Percentiles rank a stretch among this genome's conserved stretches.
Evolutionary conservation across 1,140 invertebrate species (phyloP).

Genomic region (Papilio xuthus): DNA sequence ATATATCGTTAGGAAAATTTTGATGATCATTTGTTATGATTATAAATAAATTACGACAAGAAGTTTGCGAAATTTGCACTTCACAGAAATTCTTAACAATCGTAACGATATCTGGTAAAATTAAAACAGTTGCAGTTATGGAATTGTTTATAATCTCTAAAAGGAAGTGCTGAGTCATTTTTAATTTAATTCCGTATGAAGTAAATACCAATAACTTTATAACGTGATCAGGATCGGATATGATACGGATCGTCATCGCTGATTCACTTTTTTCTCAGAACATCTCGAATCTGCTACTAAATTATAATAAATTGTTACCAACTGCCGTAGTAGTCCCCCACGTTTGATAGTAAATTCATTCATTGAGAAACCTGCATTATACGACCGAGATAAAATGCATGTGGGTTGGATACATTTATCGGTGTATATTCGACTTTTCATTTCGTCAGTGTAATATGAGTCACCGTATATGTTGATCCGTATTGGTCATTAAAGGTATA

Average conservation of each 20-base stretch:
- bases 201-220: slow-evolving; percentile 44
- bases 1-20: no score
- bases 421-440: slow-evolving; percentile 47
- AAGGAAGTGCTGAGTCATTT: slow-evolving; percentile 12
- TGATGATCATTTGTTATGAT: no score
- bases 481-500: slow-evolving; percentile 55
- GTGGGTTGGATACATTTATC: slow-evolving; percentile 42
- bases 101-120: no score
- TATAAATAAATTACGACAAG: no score
- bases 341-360: slow-evolving; percentile 55
- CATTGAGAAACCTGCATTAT: slow-evolving; percentile 68
- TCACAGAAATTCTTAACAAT: no score
- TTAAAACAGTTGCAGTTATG: no score
- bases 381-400: slow-evolving; percentile 54
- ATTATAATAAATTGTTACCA: slow-evolving; percentile 54
- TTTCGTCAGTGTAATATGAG: slow-evolving; percentile 57
- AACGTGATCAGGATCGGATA: slow-evolving; percentile 64
- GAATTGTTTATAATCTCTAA: not conserved
- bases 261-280: slow-evolving; percentile 69
- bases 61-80: no score
- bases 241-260: slow-evolving; percentile 53
- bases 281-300: slow-evolving; percentile 53
- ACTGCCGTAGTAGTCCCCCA: slow-evolving; percentile 55
- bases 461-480: slow-evolving; percentile 46
- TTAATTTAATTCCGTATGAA: slow-evolving; percentile 20